Conservation (phyloP, 2,888 invertebrate genomes). For the Plusia festucae region DNA sequence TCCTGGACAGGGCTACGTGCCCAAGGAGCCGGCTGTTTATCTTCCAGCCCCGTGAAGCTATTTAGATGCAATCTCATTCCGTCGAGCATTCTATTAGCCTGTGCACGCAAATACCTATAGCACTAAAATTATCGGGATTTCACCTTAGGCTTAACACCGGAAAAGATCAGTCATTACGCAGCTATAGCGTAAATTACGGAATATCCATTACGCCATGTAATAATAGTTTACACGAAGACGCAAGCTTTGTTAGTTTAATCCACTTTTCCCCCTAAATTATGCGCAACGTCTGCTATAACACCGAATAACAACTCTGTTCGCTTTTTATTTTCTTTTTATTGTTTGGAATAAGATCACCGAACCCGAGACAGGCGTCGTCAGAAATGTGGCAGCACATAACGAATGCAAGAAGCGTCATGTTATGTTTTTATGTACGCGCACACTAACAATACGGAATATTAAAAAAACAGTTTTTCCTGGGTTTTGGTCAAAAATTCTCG, state of each 20-base stretch:
- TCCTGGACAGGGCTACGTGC: conserved; percentile 32
- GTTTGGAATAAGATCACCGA: conserved; percentile 21
- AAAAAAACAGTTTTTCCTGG: conserved; percentile 32
- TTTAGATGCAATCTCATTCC: conserved; percentile 77
- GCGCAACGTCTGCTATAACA: conserved; percentile 11
- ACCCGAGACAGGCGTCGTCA: conserved; percentile 23
- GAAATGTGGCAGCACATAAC: conserved; percentile 24
- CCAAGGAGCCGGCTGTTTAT: conserved; percentile 65
- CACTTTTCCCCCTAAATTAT: neutral
- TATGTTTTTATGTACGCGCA: conserved; percentile 19
- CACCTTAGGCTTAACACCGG: conserved; percentile 33
- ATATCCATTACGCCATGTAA: conserved; percentile 22
- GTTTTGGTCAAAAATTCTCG: conserved; percentile 43
- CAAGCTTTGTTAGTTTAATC: conserved; percentile 12
- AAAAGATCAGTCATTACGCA: conserved; percentile 42
- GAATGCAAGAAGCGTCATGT: conserved; percentile 42
- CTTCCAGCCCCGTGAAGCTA: conserved; percentile 69
- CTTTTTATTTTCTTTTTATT: conserved; percentile 29
- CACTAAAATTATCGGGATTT: conserved; percentile 50
- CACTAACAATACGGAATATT: conserved; percentile 27
- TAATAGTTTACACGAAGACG: conserved; percentile 20
- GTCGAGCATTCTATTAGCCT: conserved; percentile 67
- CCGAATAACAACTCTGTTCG: conserved; percentile 8
- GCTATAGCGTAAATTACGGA: conserved; percentile 28
- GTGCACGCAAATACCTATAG: conserved; percentile 66